These are phyloP conservation scores for Horisme vitalbata DNA, from an alignment of 2,888 invertebrate species.

Conservation along the genomic window DNA sequence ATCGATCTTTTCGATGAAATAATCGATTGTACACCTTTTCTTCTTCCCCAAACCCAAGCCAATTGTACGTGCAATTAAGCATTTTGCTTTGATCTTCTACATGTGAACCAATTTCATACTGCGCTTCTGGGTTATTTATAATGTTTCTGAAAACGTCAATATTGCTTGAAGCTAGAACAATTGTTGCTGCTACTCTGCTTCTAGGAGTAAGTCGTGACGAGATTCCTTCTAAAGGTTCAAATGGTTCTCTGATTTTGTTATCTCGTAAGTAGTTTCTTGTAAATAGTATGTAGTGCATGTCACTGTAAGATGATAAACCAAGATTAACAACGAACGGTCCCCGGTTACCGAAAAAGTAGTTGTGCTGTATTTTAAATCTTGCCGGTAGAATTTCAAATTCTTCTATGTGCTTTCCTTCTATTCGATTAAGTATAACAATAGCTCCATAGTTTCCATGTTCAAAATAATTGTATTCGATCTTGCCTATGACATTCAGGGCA, in stretches of 20 bases:
- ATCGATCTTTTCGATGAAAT: slow-evolving; percentile 94
- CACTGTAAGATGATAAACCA: slow-evolving; percentile 93
- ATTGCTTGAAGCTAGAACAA: slow-evolving; percentile 96
- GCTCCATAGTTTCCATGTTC: slow-evolving; percentile 91
- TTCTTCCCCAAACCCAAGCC: slow-evolving; percentile 91
- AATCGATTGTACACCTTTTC: slow-evolving; percentile 88
- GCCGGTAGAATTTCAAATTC: slow-evolving; percentile 90
- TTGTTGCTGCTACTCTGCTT: slow-evolving; percentile 95
- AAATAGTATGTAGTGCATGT: slow-evolving; percentile 91
- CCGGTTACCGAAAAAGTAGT: slow-evolving; percentile 94
- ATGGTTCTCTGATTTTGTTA: slow-evolving; percentile 94
- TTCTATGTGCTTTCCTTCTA: slow-evolving; percentile 84
- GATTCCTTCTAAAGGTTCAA: slow-evolving; percentile 86
- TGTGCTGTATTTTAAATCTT: slow-evolving; percentile 89
- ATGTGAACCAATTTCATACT: slow-evolving; percentile 97
- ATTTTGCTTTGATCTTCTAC: slow-evolving; percentile 95
- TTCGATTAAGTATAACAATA: slow-evolving; percentile 91
- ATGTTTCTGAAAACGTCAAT: slow-evolving; percentile 95
- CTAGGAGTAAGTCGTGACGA: slow-evolving; percentile 91
- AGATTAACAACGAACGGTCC: slow-evolving; percentile 95
- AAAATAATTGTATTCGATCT: slow-evolving; percentile 95
- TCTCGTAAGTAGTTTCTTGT: slow-evolving; percentile 93
- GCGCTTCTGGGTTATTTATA: slow-evolving; percentile 93
- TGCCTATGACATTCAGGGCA: slow-evolving; percentile 89
- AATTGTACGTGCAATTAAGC: slow-evolving; percentile 97